These are phyloP conservation scores for Corella eumyota DNA, from an alignment of 23 tunicate genomes.

Conservation along the genomic window DNA sequence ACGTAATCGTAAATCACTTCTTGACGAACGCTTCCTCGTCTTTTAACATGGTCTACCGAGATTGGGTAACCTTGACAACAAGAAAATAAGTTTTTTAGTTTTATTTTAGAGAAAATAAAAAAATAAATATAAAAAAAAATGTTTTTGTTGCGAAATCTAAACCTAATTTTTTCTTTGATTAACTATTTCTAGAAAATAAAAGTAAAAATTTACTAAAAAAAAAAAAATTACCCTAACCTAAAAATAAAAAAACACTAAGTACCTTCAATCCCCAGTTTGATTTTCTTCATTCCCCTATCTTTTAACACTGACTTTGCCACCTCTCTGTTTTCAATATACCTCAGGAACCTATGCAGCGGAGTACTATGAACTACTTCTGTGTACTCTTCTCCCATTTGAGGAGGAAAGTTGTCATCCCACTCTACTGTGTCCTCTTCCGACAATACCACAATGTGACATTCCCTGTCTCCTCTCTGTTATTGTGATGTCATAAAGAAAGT, in stretches of 20 bases:
- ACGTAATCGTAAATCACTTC: conserved; percentile 95
- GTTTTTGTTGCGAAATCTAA: no score
- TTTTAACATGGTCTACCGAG: conserved; percentile 80
- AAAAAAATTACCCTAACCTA: no score
- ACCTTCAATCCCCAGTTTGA: conserved; percentile 96
- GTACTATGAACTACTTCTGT: conserved; percentile 63
- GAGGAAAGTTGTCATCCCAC: conserved; percentile 95
- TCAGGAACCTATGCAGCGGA: conserved; percentile 69
- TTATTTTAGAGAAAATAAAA: no score
- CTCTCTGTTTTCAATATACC: conserved; percentile 93
- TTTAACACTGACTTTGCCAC: conserved; percentile 87
- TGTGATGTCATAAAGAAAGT: not conserved
- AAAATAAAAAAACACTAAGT: not conserved
- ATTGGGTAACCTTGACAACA: conserved; percentile 78
- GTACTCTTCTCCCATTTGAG: conserved; percentile 93
- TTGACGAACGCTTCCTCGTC: conserved; percentile 78
- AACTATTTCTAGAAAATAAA: no score
- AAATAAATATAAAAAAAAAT: no score
- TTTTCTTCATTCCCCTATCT: conserved; percentile 88
- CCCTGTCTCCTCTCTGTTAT: conserved; percentile 75
- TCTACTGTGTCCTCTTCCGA: conserved; percentile 93
- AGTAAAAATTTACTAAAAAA: no score
- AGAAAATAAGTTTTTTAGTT: no score
- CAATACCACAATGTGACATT: conserved; percentile 91
- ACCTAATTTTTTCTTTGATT: no score